Base-by-base conservation (phyloP, 2,888 invertebrate genomes). In the Sphaerophoria taeniata region DNA sequence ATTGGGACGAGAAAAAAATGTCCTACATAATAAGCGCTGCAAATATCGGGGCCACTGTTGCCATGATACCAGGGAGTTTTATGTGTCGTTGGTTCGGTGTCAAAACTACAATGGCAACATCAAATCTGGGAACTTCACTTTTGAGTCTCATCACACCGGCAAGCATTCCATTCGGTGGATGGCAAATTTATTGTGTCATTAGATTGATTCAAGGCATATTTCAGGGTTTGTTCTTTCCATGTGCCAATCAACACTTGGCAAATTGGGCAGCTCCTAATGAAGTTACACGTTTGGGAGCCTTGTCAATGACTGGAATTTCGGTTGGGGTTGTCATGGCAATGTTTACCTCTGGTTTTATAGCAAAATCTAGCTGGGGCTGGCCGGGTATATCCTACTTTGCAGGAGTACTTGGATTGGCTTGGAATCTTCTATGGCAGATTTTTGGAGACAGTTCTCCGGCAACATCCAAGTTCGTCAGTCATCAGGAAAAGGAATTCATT, bases 11-110 rank as follows among this genome's bases (percentile, higher is more conserved):
- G 83, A 90, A 91, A 33, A 93, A 94, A 33, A 93, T 93, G 81
- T 92, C 94, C 0, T 91, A 94, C 73, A 93, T 96, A 33, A 91
- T 96, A 4, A 96, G 96, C 1, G 95, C 96, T 0, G 96, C 96
- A 91, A 96, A 95, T 90, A 95, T 96, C 95, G 96, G 96, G 4
- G 96, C 96, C 89, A 93, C 95, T 6, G 81, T 95, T 6, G 93
- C 93, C 82, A 92, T 93, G 78, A 91, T 95, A 16, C 95, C 95
- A 0, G 94, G 94, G 0, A 96, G 96, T 0, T 94, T 95, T 87
- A 90, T 98, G 61, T 88, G 89, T 43, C 95, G 95, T 80, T 93
- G 93, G n/a, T 94, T 95, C 89, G 96, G 97, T 0, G 95, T 95
- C 0, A 94, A 95, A 75, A 93, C 92, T 55, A 91, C 96, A 0